These are phyloP conservation scores for Brachyrhaphis roseni DNA, from an alignment of 2,797 vertebrate genomes.

Conservation along the genomic window DNA sequence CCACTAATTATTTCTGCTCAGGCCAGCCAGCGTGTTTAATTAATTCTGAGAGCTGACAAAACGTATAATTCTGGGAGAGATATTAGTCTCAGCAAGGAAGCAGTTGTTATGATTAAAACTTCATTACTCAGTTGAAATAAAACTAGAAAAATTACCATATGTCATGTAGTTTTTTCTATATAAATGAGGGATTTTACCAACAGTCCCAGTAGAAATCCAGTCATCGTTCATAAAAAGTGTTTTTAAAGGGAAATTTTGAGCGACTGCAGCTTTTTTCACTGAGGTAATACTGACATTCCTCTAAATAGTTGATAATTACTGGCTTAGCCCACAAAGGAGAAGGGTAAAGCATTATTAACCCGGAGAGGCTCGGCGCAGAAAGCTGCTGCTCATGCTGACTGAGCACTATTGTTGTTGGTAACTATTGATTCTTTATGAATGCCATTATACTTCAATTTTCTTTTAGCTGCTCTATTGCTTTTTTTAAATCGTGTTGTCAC, in stretches of 20 bases:
- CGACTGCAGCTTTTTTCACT: conserved; percentile 1
- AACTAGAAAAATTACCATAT: neutral
- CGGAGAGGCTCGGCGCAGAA: conserved; percentile 9
- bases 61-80: neutral
- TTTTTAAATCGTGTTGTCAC: conserved; percentile 1
- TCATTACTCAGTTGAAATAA: neutral
- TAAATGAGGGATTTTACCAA: neutral
- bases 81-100: conserved; percentile 16
- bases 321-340: neutral
- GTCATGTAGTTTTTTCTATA: neutral
- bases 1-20: conserved; percentile 30
- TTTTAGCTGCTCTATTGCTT: conserved; percentile 21
- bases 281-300: neutral
- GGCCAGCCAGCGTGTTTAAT: conserved; percentile 20
- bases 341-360: conserved; percentile 4
- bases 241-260: neutral
- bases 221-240: neutral
- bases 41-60: conserved; percentile 25
- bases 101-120: conserved; percentile 23
- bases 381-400: conserved; percentile 22
- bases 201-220: neutral
- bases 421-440: conserved; percentile 29
- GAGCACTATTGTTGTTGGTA: conserved; percentile 17
- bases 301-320: conserved; percentile 1
- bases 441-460: conserved; percentile 28